phyloP scores from a whole-genome alignment of 2,797 vertebrate genomes.

The Lophotriccus pileatus region DNA sequence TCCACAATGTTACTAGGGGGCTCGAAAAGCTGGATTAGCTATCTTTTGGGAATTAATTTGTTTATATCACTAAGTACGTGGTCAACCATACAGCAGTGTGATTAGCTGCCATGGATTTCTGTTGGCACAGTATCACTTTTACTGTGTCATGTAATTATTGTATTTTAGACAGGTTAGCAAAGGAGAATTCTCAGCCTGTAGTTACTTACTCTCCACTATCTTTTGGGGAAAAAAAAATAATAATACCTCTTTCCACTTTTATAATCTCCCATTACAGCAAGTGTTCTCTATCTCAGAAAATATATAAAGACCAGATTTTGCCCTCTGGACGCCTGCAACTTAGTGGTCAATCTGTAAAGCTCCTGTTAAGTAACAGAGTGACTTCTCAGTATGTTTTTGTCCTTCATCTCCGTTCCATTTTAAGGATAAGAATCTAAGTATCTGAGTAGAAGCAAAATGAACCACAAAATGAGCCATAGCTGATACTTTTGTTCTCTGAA shows the following conservation, averaged over 20 bases:
- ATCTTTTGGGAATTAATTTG: conserved; percentile 59
- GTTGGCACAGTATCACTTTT: conserved; percentile 40
- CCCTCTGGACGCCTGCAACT: conserved; percentile 46
- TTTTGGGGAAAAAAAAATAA: neutral
- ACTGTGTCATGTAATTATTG: conserved; percentile 29
- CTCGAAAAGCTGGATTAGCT: conserved; percentile 53
- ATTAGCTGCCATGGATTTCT: conserved; percentile 62
- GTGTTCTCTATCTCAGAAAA: conserved; percentile 64
- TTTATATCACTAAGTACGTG: conserved; percentile 58
- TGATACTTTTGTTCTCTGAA: conserved; percentile 62
- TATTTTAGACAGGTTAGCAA: conserved; percentile 54
- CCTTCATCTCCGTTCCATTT: conserved; percentile 59
- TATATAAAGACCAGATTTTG: conserved; percentile 66
- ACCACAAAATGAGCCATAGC: conserved; percentile 49
- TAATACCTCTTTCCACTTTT: conserved; percentile 6
- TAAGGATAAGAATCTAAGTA: conserved; percentile 61
- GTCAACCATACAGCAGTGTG: conserved; percentile 48
- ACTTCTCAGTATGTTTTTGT: conserved; percentile 57
- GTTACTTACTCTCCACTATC: conserved; percentile 13
- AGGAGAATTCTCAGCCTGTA: conserved; percentile 38
- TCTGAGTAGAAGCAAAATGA: conserved; percentile 53
- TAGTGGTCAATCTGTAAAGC: conserved; percentile 55
- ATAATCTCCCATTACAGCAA: conserved; percentile 53
- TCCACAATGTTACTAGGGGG: conserved; percentile 43
- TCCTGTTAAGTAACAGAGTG: conserved; percentile 31